Evolutionary conservation across 2,888 invertebrate genomes (phyloP).

Genomic region (Mythimna loreyi): DNA sequence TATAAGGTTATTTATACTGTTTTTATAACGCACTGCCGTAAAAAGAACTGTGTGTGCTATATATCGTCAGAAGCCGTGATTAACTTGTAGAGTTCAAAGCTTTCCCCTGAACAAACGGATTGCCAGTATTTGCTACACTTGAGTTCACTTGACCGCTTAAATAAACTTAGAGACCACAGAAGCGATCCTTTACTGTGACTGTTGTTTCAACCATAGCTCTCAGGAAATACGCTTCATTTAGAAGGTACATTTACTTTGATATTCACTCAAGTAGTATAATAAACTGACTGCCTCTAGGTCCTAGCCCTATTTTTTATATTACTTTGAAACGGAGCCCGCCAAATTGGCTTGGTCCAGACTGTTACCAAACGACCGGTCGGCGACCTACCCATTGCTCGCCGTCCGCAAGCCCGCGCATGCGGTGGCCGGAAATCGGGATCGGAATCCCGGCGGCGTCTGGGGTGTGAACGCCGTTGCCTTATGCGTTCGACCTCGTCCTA

Average conservation of each 20-base stretch:
- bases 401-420: no score
- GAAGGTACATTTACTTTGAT: conserved; percentile 2
- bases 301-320: no score
- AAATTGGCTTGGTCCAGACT: no score
- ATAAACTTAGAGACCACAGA: conserved; percentile 26
- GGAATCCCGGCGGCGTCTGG: no score
- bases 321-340: no score
- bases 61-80: background rate
- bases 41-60: background rate
- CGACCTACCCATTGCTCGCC: no score
- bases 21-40: background rate
- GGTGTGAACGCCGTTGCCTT: no score
- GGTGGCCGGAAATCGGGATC: no score
- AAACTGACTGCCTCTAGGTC: no score
- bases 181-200: conserved; percentile 9
- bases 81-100: conserved; percentile 8
- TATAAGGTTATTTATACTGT: no score
- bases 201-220: conserved; percentile 10
- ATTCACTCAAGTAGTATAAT: background rate
- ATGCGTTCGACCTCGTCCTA: no score
- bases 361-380: no score
- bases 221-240: conserved; percentile 9
- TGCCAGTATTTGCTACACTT: conserved; percentile 11
- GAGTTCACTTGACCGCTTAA: conserved; percentile 5
- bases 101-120: conserved; percentile 2